These are phyloP conservation scores for Channa argus DNA, from an alignment of 2,113 vertebrate species.

Conservation along the genomic window DNA sequence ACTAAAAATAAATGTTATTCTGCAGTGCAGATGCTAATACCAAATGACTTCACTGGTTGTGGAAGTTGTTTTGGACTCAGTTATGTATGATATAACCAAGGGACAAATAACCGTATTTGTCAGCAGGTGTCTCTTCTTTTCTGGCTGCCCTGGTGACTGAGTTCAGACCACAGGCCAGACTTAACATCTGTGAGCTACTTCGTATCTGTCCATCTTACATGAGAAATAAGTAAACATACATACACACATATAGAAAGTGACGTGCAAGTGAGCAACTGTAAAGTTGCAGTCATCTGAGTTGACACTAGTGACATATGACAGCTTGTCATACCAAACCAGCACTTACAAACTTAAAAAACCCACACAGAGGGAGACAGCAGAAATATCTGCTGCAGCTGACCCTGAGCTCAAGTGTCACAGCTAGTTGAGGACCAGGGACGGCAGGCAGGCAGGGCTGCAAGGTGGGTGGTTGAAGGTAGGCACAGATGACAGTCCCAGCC, in stretches of 20 bases:
- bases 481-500: conserved; percentile 23
- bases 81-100: conserved; percentile 46
- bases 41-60: conserved; percentile 53
- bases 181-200: conserved; percentile 1
- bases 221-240: conserved; percentile 32
- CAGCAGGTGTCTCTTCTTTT: conserved; percentile 4
- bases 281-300: conserved; percentile 62
- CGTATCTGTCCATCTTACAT: conserved; percentile 9
- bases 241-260: conserved; percentile 23
- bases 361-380: conserved; percentile 67
- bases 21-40: conserved; percentile 30
- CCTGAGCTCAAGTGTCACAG: conserved; percentile 80
- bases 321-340: conserved; percentile 70
- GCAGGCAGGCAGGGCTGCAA: conserved; percentile 31
- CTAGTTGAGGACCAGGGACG: conserved; percentile 39
- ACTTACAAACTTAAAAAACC: conserved; percentile 76
- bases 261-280: conserved; percentile 45
- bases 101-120: conserved; percentile 23
- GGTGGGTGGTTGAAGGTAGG: conserved; percentile 32
- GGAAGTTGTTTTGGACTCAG: conserved; percentile 41
- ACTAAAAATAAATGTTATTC: conserved; percentile 68
- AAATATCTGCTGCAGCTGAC: conserved; percentile 82
- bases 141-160: conserved; percentile 12
- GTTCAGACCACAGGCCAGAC: conserved; percentile 6
- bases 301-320: conserved; percentile 76